Base-by-base conservation (phyloP, 2,888 invertebrate species). In the Yponomeuta evonymella region DNA sequence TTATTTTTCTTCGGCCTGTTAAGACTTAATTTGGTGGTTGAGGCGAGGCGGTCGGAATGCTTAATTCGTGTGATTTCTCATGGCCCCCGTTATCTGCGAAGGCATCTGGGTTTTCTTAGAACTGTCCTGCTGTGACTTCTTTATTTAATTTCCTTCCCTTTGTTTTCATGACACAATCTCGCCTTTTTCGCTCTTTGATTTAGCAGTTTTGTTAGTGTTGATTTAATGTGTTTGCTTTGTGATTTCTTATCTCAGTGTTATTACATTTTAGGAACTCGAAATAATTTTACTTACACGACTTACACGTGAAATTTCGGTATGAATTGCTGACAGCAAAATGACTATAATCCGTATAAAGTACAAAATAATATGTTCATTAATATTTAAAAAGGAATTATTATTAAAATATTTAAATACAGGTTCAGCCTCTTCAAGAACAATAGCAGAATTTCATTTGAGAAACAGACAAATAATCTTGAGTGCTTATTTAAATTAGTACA, bases 31-130 rank as follows among this genome's bases (percentile, higher is more conserved):
- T 86, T 85, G 85, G 86, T 86, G 79, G 84, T 81, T 81, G 79
- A 15, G 51, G 51, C 51, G 79, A 15, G 51, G 51, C 51, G 51
- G 86, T 87, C 87, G 81, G 84, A 83, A 83, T 85, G 81, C 76
- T 87, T 86, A 84, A 87, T 86, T 87, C 79, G 79, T 77, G 84
- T 87, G 83, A 87, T 87, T 87, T 87, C 84, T 88, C 85, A 84
- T 84, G 78, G 81, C 81, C 76, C 75, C 73, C 76, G 77, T 86
- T 88, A 88, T 88, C 88, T 77, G 76, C 74, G 74, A 79, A 69
- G 68, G 73, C 70, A 86, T 85, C 80, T 76, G 70, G 80, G 77
- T 76, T 75, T 81, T 83, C 76, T 77, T 78, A 76, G 80, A 80
- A 82, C 74, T 76, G 71, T 72, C 48, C 68, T 68, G 23, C 51